Percentiles rank a stretch among this genome's conserved stretches.
Conservation (phyloP, 2,113 vertebrate species). For the Galbula dea region DNA sequence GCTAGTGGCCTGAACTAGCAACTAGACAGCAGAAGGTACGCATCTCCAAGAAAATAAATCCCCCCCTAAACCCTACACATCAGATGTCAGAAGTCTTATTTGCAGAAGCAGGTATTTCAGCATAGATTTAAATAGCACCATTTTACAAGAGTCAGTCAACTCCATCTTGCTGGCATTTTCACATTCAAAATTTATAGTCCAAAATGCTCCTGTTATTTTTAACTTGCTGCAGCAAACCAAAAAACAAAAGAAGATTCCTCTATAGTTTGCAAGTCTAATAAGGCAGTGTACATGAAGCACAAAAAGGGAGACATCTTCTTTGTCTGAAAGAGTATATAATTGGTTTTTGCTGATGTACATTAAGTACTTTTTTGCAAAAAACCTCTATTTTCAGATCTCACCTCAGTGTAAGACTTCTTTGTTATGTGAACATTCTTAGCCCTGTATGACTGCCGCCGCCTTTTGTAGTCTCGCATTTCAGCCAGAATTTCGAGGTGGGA, state of each 20-base stretch:
- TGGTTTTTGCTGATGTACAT: neutral
- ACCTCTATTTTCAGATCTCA: conserved; percentile 19
- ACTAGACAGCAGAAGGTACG: neutral
- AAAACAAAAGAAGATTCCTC: neutral
- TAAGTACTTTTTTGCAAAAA: neutral
- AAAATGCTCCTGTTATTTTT: neutral
- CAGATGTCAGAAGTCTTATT: neutral
- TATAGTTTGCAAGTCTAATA: neutral
- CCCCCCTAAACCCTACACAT: neutral
- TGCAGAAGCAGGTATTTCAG: neutral
- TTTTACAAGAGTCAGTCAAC: neutral
- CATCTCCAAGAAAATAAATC: neutral
- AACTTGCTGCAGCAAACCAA: neutral
- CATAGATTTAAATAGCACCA: neutral
- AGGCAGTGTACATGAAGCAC: neutral
- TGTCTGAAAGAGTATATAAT: neutral
- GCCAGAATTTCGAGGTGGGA: conserved; percentile 96
- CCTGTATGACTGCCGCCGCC: conserved; percentile 92
- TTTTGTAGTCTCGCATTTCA: conserved; percentile 98
- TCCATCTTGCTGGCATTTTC: neutral
- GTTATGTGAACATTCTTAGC: conserved; percentile 99
- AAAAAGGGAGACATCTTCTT: neutral
- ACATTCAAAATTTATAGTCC: neutral
- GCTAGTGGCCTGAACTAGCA: neutral
- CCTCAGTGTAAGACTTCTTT: conserved; percentile 97